Conservation (phyloP, 2,888 invertebrate genomes). For the Apodemia duryi region DNA sequence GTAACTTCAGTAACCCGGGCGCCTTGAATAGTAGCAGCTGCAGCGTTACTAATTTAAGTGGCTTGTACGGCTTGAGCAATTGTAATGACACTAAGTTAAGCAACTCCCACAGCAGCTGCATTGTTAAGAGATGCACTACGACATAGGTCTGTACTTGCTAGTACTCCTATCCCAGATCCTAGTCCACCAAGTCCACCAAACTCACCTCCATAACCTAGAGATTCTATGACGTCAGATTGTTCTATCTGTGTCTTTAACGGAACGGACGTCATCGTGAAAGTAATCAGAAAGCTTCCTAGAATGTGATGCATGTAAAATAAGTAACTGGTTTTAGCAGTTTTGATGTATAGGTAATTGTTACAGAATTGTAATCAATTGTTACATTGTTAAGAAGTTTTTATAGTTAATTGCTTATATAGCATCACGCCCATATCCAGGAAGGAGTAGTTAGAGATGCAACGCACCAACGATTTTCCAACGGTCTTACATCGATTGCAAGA, state of each 20-base stretch:
- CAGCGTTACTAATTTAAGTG: slow-evolving; percentile 63
- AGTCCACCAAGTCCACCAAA: slow-evolving; percentile 32
- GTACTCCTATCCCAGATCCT: slow-evolving; percentile 34
- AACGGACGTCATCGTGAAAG: not conserved
- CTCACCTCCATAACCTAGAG: slow-evolving; percentile 31
- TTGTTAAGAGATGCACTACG: slow-evolving; percentile 58
- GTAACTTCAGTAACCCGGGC: slow-evolving; percentile 66
- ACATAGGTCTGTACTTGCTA: slow-evolving; percentile 36
- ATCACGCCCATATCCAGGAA: too few species aligned
- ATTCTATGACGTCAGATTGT: slow-evolving; percentile 40
- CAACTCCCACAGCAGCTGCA: slow-evolving; percentile 63
- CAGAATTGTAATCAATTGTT: too few species aligned
- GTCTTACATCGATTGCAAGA: too few species aligned
- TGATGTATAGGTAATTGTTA: too few species aligned
- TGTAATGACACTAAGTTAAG: slow-evolving; percentile 68
- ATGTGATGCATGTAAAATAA: too few species aligned
- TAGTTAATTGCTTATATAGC: too few species aligned
- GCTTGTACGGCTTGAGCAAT: slow-evolving; percentile 69
- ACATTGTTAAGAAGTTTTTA: too few species aligned
- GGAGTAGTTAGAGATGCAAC: too few species aligned
- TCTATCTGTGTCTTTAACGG: slow-evolving; percentile 44
- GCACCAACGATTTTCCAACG: too few species aligned
- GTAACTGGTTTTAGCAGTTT: too few species aligned
- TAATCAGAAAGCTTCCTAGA: too few species aligned
- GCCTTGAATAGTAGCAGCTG: slow-evolving; percentile 67